Evolutionary conservation across 2,113 vertebrate species (phyloP).

Genomic region (Artemisiospiza belli): DNA sequence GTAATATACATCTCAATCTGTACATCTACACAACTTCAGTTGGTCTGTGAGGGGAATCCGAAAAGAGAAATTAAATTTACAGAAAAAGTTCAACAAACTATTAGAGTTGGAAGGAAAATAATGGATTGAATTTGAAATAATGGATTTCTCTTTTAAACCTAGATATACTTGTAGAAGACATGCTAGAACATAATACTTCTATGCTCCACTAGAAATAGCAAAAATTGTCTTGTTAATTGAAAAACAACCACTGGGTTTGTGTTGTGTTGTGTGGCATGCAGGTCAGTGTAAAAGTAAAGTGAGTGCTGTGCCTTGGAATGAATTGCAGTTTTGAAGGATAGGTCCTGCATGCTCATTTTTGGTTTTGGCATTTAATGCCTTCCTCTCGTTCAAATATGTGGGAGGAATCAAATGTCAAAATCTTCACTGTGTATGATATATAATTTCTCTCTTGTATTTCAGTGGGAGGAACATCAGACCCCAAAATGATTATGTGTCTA

Average conservation of each 20-base stretch:
- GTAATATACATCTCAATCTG: background rate
- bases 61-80: background rate
- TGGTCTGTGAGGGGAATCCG: background rate
- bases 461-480: slow-evolving; percentile 45
- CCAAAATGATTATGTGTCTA: slow-evolving; percentile 54
- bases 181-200: background rate
- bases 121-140: background rate
- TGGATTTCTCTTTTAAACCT: background rate
- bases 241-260: background rate
- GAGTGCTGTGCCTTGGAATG: slow-evolving; percentile 21
- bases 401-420: slow-evolving; percentile 57
- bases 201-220: background rate
- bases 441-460: slow-evolving; percentile 59
- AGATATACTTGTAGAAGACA: background rate
- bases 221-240: background rate
- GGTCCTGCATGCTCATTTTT: slow-evolving; percentile 19
- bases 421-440: slow-evolving; percentile 28
- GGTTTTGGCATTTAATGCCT: slow-evolving; percentile 60
- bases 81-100: background rate
- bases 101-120: background rate
- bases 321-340: slow-evolving; percentile 7
- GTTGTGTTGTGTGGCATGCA: background rate
- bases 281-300: background rate
- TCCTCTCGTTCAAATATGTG: slow-evolving; percentile 42
- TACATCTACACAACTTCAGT: background rate